Base-by-base conservation (phyloP, 1,140 invertebrate species). In the Drosophila eugracilis region DNA sequence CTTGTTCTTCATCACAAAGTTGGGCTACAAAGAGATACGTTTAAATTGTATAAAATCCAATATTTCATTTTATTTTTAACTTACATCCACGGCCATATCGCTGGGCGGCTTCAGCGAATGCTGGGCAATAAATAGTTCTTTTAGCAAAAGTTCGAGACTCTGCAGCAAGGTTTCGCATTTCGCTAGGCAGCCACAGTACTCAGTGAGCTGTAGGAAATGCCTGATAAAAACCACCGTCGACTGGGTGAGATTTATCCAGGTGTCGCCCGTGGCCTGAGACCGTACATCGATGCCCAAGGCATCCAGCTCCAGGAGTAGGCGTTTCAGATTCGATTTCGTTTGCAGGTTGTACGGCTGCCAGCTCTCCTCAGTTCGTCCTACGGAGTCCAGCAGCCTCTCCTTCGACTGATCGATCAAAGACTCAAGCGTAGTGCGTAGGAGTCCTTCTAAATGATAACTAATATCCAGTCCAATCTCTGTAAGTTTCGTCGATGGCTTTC, bases 401-500 rank as follows among this genome's bases (percentile, higher is more conserved):
- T 90, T 79, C 0, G 91, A 92, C 41, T 92, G 91, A 10, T 91
- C 89, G 24, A 92, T 91, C 2, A 92, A 37, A 1, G 88, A 70
- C 4, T 92, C 93, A 1, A 97, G 91, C 15, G 96, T 95, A 10
- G 93, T 93, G 69, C 95, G 93, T 30, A 98, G 92, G 59, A 96
- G 94, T 26, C 95, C 94, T 79, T 98, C 96, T 47, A 99, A 92
- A 79, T 96, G 95, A 91, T 97, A 98, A 44, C 94, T 94, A 26
- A 99, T 92, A 85, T 94, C 93, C 55, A 94, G 80, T 17, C 93
- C 93, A 79, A 94, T 94, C 73, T 94, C 93, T 62, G 92, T 93
- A 37, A 94, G 93, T 44, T 94, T 94, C 45, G 94, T 93, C 84
- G 96, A 97, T 47, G 97, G 95, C 75, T 93, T 93, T 67, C 96